Evolutionary conservation across 2,113 vertebrate genomes (phyloP).

Genomic region (Istiophorus platypterus): DNA sequence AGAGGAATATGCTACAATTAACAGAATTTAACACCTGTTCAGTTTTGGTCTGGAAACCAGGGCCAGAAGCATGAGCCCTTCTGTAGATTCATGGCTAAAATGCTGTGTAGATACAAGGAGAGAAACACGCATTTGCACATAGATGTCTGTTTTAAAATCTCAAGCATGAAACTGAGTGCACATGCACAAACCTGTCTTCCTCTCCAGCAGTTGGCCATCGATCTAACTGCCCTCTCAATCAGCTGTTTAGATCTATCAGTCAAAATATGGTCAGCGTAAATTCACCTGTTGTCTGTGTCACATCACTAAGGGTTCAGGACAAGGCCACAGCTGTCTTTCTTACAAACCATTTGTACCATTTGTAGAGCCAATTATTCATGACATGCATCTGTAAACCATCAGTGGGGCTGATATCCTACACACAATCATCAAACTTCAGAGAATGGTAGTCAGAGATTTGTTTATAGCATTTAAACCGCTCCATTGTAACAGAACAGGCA

Average conservation of each 20-base stretch:
- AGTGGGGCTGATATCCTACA: neutral
- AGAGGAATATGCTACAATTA: neutral
- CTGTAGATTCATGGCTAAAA: neutral
- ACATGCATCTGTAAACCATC: slow-evolving; percentile 4
- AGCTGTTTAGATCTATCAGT: neutral
- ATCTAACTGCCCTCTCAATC: neutral
- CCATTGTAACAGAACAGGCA: neutral
- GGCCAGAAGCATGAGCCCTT: neutral
- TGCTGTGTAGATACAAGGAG: neutral
- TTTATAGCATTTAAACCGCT: neutral
- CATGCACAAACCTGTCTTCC: neutral
- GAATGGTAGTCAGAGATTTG: neutral
- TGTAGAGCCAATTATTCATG: neutral
- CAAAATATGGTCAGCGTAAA: no score
- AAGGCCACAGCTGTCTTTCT: neutral
- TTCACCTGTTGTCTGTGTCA: neutral
- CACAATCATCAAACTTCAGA: neutral
- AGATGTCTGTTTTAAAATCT: neutral
- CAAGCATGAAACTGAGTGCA: no score
- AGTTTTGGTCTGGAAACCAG: neutral
- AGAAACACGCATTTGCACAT: neutral
- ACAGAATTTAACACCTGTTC: neutral
- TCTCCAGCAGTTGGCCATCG: neutral
- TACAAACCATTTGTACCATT: neutral
- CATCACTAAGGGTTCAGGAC: neutral